Conservation (phyloP, 2,113 vertebrate genomes). For the Scomber scombrus region DNA sequence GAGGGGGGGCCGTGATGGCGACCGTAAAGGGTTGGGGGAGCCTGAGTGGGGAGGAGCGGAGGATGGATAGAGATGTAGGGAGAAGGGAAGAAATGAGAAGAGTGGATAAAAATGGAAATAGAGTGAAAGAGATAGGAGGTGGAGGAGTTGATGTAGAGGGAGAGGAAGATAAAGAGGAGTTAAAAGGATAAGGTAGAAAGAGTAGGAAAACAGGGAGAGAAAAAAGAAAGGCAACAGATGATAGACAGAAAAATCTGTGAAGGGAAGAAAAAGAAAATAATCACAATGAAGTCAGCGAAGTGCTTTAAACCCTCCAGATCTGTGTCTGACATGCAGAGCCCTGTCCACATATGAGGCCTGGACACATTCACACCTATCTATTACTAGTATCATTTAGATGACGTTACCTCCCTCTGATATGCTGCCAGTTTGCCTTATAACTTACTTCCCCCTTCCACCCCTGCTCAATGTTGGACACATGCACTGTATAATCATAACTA, state of each 20-base stretch:
- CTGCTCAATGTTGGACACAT: slow-evolving; percentile 58
- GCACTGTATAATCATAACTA: slow-evolving; percentile 61
- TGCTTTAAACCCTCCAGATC: slow-evolving; percentile 15
- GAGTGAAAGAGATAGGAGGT: slow-evolving; percentile 5
- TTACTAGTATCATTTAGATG: slow-evolving; percentile 71
- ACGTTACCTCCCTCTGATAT: slow-evolving; percentile 71
- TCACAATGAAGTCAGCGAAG: slow-evolving; percentile 13
- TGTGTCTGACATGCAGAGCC: slow-evolving; percentile 25
- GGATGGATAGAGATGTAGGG: slow-evolving; percentile 46
- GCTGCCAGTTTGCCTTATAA: slow-evolving; percentile 63
- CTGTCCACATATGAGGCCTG: slow-evolving; percentile 42
- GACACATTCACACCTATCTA: slow-evolving; percentile 73
- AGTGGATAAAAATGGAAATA: slow-evolving; percentile 28
- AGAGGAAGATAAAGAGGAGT: slow-evolving; percentile 28
- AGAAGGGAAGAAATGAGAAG: slow-evolving; percentile 24
- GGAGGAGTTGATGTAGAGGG: slow-evolving; percentile 11
- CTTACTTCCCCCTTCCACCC: slow-evolving; percentile 60
- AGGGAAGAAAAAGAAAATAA: background rate
- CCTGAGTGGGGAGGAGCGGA: slow-evolving; percentile 36
- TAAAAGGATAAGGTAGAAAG: slow-evolving; percentile 2
- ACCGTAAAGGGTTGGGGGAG: slow-evolving; percentile 62
- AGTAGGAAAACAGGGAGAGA: slow-evolving; percentile 7
- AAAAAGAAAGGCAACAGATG: slow-evolving; percentile 9
- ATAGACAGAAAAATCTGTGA: slow-evolving; percentile 39
- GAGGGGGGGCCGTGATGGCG: slow-evolving; percentile 63